These are phyloP conservation scores for Chauna torquata DNA, from an alignment of 2,113 vertebrate species.

Conservation along the genomic window DNA sequence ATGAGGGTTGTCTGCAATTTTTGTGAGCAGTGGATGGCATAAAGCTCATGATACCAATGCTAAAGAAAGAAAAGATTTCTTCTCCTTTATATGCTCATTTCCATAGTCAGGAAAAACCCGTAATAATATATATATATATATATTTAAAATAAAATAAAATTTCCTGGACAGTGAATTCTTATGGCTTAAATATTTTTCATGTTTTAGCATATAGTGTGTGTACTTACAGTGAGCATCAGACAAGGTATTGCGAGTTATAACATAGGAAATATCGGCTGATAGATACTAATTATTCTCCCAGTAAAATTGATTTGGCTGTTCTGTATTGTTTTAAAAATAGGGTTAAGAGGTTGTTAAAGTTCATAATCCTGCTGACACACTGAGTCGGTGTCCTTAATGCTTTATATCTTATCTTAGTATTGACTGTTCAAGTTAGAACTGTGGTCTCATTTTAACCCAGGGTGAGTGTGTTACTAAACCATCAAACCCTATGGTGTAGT, in stretches of 20 bases:
- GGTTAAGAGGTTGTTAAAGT: background rate
- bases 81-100: background rate
- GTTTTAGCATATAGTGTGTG: background rate
- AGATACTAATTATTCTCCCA: background rate
- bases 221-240: background rate
- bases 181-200: background rate
- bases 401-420: background rate
- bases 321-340: background rate
- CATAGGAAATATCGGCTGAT: background rate
- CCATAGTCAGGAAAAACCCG: rapidly evolving
- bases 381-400: background rate
- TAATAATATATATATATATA: too few species aligned
- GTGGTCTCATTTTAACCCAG: background rate
- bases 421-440: background rate
- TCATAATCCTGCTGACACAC: background rate
- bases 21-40: background rate
- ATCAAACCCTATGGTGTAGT: background rate
- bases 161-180: background rate
- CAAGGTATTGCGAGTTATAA: background rate
- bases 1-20: background rate
- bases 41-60: background rate
- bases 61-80: background rate
- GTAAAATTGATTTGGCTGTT: background rate
- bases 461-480: background rate
- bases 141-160: too few species aligned